phyloP scores from a whole-genome alignment of 2,888 invertebrate species.

The Drosophila basisetae region DNA sequence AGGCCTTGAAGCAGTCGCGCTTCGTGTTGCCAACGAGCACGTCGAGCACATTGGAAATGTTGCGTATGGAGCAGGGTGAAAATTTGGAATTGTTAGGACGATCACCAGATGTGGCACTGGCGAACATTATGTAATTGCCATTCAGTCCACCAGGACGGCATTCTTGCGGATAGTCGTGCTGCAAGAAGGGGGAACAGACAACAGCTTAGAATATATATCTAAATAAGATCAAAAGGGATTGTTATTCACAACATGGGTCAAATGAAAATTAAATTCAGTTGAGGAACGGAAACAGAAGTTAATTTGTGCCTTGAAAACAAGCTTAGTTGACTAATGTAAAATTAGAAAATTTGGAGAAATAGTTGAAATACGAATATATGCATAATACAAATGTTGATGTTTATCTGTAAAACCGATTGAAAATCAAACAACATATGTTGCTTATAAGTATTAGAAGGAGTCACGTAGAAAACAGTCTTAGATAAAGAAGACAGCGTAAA shows the following conservation, averaged over 20 bases:
- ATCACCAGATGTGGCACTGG: constrained; percentile 99
- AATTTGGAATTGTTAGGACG: constrained; percentile 99
- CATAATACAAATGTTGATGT: too few species aligned
- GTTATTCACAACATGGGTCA: neutral
- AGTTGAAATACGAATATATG: neutral
- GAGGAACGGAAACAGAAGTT: neutral
- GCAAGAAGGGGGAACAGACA: constrained; percentile 50
- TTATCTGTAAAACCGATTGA: too few species aligned
- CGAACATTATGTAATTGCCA: constrained; percentile 99
- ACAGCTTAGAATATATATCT: neutral
- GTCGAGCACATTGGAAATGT: constrained; percentile 97
- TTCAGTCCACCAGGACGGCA: constrained; percentile 95
- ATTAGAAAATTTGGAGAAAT: neutral
- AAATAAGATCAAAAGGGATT: neutral
- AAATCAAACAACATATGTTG: too few species aligned
- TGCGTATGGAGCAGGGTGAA: constrained; percentile 96
- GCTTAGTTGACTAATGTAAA: neutral
- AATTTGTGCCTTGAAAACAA: neutral
- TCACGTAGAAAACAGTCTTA: neutral
- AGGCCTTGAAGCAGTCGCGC: constrained; percentile 96
- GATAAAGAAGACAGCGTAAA: too few species aligned
- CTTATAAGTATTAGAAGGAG: neutral
- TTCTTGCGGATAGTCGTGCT: constrained; percentile 97
- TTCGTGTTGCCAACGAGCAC: constrained; percentile 96
- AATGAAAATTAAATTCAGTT: neutral